Conservation (phyloP, 2,797 vertebrate genomes). For the Carcharodon carcharias region DNA sequence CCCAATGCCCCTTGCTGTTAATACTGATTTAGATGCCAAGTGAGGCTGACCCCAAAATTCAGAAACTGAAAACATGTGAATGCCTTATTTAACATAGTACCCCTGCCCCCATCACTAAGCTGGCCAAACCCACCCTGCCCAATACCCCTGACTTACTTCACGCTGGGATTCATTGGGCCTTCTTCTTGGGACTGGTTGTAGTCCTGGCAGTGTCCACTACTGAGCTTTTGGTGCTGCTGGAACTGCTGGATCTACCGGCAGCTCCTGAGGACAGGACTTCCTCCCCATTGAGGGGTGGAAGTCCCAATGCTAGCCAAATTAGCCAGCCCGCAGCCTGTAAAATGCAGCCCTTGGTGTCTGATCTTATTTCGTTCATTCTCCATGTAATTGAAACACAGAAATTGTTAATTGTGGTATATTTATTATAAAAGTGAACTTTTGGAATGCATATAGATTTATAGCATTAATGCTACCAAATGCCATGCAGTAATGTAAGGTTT, state of each 20-base stretch:
- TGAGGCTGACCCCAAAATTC: not conserved
- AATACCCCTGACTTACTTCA: too few relatives aligned
- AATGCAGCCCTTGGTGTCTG: not conserved
- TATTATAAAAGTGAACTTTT: not conserved
- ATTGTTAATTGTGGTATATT: not conserved
- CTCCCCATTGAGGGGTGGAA: not conserved
- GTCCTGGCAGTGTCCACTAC: too few relatives aligned
- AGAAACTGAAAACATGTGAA: not conserved
- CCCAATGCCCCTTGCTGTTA: too few relatives aligned
- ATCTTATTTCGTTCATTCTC: not conserved
- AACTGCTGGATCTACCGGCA: too few relatives aligned
- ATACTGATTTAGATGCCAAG: not conserved
- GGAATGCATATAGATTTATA: not conserved
- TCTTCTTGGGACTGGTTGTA: too few relatives aligned
- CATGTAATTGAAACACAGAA: not conserved
- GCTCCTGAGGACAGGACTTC: too few relatives aligned
- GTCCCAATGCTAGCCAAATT: too few relatives aligned
- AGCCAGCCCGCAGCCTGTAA: too few relatives aligned
- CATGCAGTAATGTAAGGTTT: not conserved
- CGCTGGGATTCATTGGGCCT: too few relatives aligned
- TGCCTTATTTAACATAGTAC: not conserved
- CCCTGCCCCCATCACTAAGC: too few relatives aligned
- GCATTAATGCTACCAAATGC: not conserved
- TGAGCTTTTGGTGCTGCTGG: too few relatives aligned
- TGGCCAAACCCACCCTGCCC: too few relatives aligned